Conservation (phyloP, 2,888 invertebrate species). For the Lasioglossum morio region DNA sequence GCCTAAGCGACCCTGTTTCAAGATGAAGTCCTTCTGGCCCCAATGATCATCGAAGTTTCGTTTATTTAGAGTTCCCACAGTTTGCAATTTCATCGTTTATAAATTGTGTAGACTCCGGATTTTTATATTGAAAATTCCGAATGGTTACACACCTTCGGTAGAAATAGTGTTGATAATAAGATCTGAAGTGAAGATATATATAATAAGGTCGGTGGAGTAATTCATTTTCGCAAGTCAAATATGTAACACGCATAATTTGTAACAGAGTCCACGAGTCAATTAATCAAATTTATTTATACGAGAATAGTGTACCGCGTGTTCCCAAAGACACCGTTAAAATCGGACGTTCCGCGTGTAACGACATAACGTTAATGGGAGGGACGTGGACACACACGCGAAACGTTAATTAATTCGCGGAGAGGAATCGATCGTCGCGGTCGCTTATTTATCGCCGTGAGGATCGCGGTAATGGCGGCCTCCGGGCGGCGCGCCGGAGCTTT, state of each 20-base stretch:
- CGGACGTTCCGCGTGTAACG: conserved; percentile 7
- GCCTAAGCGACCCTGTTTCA: conserved; percentile 19
- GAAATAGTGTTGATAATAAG: too few relatives aligned
- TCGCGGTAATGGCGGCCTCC: background rate
- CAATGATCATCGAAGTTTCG: background rate
- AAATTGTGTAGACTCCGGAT: too few relatives aligned
- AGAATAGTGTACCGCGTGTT: background rate
- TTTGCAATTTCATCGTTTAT: background rate
- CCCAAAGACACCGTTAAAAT: conserved; percentile 2
- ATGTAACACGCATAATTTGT: background rate
- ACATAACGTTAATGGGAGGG: conserved; percentile 5
- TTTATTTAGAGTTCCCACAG: background rate
- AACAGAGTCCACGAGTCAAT: background rate
- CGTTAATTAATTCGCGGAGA: conserved; percentile 52
- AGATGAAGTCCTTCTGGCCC: background rate
- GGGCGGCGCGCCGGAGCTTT: background rate
- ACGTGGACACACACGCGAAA: conserved; percentile 33
- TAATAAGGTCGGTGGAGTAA: background rate
- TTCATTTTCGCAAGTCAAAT: background rate
- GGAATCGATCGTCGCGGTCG: conserved; percentile 27
- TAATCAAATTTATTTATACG: background rate
- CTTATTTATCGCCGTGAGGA: conserved; percentile 28
- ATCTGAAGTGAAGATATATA: too few relatives aligned
- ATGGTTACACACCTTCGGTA: too few relatives aligned
- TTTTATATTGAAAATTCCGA: too few relatives aligned